phyloP scores from a whole-genome alignment of 2,888 invertebrate species.

The Tipula helvola region DNA sequence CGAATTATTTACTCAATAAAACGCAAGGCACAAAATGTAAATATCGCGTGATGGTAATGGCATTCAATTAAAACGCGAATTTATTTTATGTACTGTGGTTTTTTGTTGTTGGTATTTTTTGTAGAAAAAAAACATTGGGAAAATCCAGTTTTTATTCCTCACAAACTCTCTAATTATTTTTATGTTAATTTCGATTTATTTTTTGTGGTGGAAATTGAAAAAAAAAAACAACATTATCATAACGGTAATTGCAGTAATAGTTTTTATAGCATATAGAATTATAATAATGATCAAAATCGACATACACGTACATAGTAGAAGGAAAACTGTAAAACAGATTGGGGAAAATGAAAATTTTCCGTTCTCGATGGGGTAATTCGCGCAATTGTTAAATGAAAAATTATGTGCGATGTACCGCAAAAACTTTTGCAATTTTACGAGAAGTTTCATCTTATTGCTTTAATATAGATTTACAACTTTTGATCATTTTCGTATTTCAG shows the following conservation, averaged over 20 bases:
- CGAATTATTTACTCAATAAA: not conserved
- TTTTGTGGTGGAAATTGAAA: not conserved
- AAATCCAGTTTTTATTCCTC: not conserved
- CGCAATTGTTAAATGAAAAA: too few relatives aligned
- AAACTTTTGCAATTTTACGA: too few relatives aligned
- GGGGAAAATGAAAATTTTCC: not conserved
- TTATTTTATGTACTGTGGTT: not conserved
- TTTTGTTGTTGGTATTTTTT: not conserved
- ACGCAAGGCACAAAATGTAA: not conserved
- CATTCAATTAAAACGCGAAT: not conserved
- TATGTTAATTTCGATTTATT: not conserved
- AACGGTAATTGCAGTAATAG: not conserved
- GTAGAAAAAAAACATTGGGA: not conserved
- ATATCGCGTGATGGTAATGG: not conserved
- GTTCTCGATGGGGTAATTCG: not conserved
- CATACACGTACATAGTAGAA: not conserved
- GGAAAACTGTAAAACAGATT: not conserved
- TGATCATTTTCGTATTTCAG: too few relatives aligned
- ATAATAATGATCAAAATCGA: not conserved
- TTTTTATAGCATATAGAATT: not conserved
- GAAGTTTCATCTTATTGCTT: too few relatives aligned
- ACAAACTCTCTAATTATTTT: not conserved
- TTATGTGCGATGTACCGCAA: too few relatives aligned
- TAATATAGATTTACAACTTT: too few relatives aligned
- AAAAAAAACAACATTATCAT: not conserved